Percentiles rank a stretch among this genome's conserved stretches.
These are phyloP conservation scores for Zaprionus bogoriensis DNA, from an alignment of 2,888 invertebrate species.

Conservation along the genomic window DNA sequence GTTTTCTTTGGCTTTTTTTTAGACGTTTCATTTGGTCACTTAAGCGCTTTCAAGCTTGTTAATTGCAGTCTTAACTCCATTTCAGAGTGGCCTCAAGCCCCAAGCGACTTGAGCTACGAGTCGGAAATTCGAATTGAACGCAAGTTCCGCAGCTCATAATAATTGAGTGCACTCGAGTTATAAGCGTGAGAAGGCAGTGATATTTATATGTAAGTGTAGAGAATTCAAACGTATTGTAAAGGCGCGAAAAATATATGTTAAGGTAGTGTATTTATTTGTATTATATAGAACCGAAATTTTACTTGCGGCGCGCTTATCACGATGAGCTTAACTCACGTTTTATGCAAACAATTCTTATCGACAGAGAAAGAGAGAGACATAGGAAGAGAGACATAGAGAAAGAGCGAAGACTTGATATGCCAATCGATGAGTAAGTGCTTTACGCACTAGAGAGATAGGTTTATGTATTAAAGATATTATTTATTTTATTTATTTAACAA, in stretches of 20 bases:
- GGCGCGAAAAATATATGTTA: too few species aligned
- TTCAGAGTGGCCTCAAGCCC: slow-evolving; percentile 36
- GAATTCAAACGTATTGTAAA: too few species aligned
- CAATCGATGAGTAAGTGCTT: slow-evolving; percentile 25
- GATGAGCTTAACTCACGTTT: slow-evolving; percentile 44
- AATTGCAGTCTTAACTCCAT: slow-evolving; percentile 49
- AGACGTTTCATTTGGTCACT: slow-evolving; percentile 11
- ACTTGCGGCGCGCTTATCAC: slow-evolving; percentile 29
- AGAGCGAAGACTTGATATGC: background rate
- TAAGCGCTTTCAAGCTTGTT: slow-evolving; percentile 39
- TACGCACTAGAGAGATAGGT: too few species aligned
- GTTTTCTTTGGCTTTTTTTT: slow-evolving; percentile 1
- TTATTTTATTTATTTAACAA: too few species aligned
- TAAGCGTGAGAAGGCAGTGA: too few species aligned
- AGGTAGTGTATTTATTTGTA: too few species aligned
- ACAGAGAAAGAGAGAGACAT: background rate
- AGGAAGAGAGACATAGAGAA: background rate
- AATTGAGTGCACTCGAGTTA: slow-evolving; percentile 12
- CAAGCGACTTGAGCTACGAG: slow-evolving; percentile 26
- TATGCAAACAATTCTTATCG: slow-evolving; percentile 58
- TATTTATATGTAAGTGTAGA: too few species aligned
- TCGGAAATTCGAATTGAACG: slow-evolving; percentile 2
- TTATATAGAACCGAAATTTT: too few species aligned
- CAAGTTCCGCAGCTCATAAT: too few species aligned
- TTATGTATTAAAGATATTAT: too few species aligned